Conservation (phyloP, 2,888 invertebrate species). For the Diadromus collaris region DNA sequence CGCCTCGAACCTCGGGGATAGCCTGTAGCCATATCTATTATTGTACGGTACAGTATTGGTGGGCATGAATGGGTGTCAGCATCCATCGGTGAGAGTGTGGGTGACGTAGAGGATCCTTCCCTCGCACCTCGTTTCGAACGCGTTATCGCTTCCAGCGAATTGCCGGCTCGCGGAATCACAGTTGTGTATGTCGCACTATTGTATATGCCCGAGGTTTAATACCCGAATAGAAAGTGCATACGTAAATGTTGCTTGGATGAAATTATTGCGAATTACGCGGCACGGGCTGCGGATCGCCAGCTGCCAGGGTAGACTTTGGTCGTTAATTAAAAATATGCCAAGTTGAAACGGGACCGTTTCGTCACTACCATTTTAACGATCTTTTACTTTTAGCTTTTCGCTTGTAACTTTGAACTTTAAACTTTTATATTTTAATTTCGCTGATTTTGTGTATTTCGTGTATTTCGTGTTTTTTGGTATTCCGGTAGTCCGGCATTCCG, state of each 20-base stretch:
- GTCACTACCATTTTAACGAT: no score
- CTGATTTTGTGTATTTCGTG: no score
- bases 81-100: not conserved
- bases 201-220: not conserved
- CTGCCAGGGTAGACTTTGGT: not conserved
- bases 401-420: no score
- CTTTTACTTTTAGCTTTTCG: no score
- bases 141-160: constrained; percentile 35
- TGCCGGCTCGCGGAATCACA: constrained; percentile 21
- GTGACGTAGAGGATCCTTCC: constrained; percentile 25
- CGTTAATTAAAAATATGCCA: constrained; percentile 9
- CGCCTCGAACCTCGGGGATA: constrained; percentile 42
- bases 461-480: no score
- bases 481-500: no score
- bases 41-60: constrained; percentile 22
- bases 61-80: constrained; percentile 1
- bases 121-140: constrained; percentile 32
- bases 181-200: constrained; percentile 7
- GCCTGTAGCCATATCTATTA: constrained; percentile 42
- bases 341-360: no score
- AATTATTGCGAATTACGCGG: constrained; percentile 29
- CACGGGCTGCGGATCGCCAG: not conserved
- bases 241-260: constrained; percentile 32
- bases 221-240: constrained; percentile 8
- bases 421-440: no score